phyloP scores from a whole-genome alignment of 1,140 invertebrate species.

The Panagrolaimus sp. region DNA sequence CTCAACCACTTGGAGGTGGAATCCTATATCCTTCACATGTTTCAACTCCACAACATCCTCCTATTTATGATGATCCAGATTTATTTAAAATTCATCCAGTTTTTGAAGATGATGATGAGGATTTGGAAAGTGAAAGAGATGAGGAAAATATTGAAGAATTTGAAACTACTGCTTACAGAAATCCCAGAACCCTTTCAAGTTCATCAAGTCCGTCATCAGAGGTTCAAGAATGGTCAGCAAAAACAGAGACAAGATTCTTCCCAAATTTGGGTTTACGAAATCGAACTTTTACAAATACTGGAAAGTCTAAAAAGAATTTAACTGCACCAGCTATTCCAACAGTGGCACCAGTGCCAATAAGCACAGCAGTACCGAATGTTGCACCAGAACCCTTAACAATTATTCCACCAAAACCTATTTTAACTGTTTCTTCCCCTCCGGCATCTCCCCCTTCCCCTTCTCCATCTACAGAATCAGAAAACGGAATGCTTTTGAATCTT shows the following conservation, averaged over 20 bases:
- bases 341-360: background rate
- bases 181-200: background rate
- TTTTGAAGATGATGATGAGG: conserved; percentile 7
- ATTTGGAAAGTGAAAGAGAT: background rate
- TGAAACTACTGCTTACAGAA: no score
- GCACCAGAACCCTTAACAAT: no score
- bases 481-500: background rate
- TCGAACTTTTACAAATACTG: no score
- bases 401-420: no score
- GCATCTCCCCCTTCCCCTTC: no score
- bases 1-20: background rate
- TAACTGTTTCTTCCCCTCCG: no score
- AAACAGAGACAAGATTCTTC: background rate
- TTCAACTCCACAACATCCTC: conserved; percentile 14
- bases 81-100: background rate
- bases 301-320: no score
- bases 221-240: background rate
- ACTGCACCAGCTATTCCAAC: background rate
- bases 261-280: no score
- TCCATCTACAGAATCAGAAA: background rate
- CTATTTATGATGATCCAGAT: conserved; percentile 14
- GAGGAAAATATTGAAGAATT: no score
- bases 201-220: no score
- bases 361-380: no score
- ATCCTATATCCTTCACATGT: conserved; percentile 17